Evolutionary conservation across 2,113 vertebrate species (phyloP).

Genomic region (Microtus pennsylvanicus): DNA sequence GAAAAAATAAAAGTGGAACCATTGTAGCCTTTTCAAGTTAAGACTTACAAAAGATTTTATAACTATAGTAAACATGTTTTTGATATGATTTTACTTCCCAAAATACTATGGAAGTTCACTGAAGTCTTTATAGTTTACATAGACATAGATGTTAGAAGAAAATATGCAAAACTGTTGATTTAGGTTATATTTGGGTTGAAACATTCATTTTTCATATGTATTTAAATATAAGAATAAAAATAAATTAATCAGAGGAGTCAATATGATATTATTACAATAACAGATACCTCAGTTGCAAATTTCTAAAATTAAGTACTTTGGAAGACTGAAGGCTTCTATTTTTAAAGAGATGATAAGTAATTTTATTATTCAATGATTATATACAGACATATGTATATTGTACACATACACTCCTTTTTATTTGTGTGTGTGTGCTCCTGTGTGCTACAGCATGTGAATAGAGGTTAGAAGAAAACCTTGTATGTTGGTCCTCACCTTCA

Average conservation of each 20-base stretch:
- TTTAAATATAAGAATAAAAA: slow-evolving; percentile 58
- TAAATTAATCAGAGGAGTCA: background rate
- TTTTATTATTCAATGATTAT: background rate
- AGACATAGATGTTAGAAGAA: slow-evolving; percentile 34
- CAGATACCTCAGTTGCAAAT: background rate
- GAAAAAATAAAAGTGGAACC: background rate
- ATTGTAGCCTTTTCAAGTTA: slow-evolving; percentile 32
- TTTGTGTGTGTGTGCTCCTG: background rate
- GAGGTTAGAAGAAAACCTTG: background rate
- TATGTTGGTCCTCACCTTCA: background rate
- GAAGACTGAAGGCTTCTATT: background rate
- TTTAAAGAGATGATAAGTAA: slow-evolving; percentile 20
- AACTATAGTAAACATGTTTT: background rate
- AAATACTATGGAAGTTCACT: background rate
- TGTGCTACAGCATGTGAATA: background rate
- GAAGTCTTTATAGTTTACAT: slow-evolving; percentile 8
- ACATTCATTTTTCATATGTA: slow-evolving; percentile 14
- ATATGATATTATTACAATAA: background rate
- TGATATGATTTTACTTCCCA: background rate
- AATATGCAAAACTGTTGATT: background rate
- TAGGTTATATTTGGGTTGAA: background rate
- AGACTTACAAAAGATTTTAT: slow-evolving; percentile 17
- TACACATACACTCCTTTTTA: background rate
- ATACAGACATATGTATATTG: background rate
- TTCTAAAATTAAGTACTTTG: slow-evolving; percentile 13